phyloP scores from a whole-genome alignment of 1,140 invertebrate genomes.

The Orius insidiosus region DNA sequence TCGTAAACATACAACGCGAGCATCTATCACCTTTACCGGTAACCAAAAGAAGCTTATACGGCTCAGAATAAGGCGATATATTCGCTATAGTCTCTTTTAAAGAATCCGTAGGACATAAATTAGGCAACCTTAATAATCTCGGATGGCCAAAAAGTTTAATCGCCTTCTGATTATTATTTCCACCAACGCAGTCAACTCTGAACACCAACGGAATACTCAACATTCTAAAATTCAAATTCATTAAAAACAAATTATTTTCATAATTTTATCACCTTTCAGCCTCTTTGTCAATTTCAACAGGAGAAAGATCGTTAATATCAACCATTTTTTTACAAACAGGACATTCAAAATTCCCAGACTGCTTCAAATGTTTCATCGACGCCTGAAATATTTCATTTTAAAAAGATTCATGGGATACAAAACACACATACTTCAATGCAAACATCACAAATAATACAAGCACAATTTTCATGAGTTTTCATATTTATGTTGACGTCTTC shows the following conservation, averaged over 20 bases:
- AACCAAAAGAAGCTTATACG: slow-evolving; percentile 32
- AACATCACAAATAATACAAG: slow-evolving; percentile 37
- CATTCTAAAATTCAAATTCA: slow-evolving; percentile 25
- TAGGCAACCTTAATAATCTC: slow-evolving; percentile 37
- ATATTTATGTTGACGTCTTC: slow-evolving; percentile 40
- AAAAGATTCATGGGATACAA: not conserved
- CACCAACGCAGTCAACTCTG: slow-evolving; percentile 31
- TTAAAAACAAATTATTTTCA: not conserved
- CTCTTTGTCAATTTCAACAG: not conserved
- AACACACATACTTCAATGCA: slow-evolving; percentile 43
- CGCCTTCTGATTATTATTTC: slow-evolving; percentile 31
- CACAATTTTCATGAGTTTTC: slow-evolving; percentile 36
- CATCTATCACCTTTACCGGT: slow-evolving; percentile 40
- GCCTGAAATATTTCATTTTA: no score
- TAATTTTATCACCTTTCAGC: not conserved
- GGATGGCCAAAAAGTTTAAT: slow-evolving; percentile 40
- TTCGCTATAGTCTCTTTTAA: slow-evolving; percentile 32
- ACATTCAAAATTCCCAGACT: slow-evolving; percentile 24
- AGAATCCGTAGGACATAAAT: slow-evolving; percentile 31
- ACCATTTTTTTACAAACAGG: slow-evolving; percentile 33
- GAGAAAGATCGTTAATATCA: not conserved
- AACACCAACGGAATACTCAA: slow-evolving; percentile 38
- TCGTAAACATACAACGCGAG: slow-evolving; percentile 40
- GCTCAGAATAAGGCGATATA: slow-evolving; percentile 29
- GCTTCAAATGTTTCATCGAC: no score